phyloP scores from a whole-genome alignment of 2,113 vertebrate genomes.

The Conger conger region DNA sequence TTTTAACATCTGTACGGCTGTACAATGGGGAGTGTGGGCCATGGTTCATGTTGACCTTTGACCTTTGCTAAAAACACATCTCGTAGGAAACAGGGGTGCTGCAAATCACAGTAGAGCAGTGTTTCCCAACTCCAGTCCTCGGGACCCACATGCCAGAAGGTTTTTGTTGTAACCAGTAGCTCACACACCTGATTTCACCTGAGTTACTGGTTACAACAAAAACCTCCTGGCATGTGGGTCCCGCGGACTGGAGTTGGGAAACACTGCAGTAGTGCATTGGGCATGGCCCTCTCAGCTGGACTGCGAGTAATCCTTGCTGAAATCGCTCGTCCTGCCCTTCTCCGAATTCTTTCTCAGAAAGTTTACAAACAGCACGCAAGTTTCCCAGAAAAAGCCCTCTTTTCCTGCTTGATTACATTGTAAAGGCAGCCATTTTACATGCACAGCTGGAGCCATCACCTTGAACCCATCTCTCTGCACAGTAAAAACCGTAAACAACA shows the following conservation, averaged over 20 bases:
- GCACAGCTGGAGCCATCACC: neutral
- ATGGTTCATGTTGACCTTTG: conserved; percentile 35
- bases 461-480: neutral
- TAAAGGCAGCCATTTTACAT: neutral
- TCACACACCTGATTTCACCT: no score
- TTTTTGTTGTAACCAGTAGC: no score
- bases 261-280: no score
- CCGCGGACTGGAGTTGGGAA: no score
- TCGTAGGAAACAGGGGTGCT: conserved; percentile 35
- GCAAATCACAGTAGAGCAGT: conserved; percentile 42
- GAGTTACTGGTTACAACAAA: no score
- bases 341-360: neutral
- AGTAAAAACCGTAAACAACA: neutral
- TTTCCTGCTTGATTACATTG: neutral
- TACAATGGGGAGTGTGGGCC: conserved; percentile 32
- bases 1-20: conserved; percentile 49
- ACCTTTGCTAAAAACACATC: conserved; percentile 44
- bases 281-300: conserved; percentile 10
- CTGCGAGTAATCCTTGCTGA: neutral
- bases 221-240: no score
- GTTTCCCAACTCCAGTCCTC: no score
- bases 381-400: conserved; percentile 14
- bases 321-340: neutral
- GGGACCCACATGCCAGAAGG: no score
- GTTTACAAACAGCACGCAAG: conserved; percentile 18